These are phyloP conservation scores for Chironomus tentans DNA, from an alignment of 2,888 invertebrate genomes.

Conservation along the genomic window DNA sequence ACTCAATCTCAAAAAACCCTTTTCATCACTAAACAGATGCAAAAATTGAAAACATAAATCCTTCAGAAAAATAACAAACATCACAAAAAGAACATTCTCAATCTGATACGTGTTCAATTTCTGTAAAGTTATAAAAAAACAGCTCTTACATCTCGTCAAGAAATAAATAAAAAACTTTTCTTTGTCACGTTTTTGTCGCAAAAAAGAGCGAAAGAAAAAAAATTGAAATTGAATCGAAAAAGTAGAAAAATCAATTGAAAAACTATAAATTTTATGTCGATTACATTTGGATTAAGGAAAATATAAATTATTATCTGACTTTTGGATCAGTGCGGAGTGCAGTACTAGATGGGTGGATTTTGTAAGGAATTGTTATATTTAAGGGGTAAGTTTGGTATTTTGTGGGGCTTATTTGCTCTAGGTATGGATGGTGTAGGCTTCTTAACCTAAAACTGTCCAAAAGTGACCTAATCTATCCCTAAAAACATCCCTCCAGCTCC, in stretches of 20 bases:
- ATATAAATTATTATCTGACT: slow-evolving; percentile 5
- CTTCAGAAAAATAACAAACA: neutral
- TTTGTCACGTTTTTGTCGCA: slow-evolving; percentile 5
- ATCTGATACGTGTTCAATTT: slow-evolving; percentile 9
- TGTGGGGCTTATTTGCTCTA: no score
- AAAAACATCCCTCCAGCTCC: neutral
- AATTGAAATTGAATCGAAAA: neutral
- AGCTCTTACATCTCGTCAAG: neutral
- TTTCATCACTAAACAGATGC: no score
- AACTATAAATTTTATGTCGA: slow-evolving; percentile 22
- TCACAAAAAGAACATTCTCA: neutral
- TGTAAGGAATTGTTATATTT: no score
- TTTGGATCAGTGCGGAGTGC: neutral
- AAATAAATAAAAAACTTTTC: neutral
- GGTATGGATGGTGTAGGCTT: no score
- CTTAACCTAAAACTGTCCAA: neutral
- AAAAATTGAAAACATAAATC: neutral
- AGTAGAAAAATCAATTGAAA: slow-evolving; percentile 13
- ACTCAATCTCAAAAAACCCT: no score
- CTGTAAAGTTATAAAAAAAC: neutral
- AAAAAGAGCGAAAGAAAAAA: neutral
- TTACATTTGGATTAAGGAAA: neutral
- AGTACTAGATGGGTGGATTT: no score
- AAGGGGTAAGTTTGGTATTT: no score
- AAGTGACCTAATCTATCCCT: neutral